phyloP scores from a whole-genome alignment of 2,797 vertebrate species.

The Kryptopterus vitreolus region DNA sequence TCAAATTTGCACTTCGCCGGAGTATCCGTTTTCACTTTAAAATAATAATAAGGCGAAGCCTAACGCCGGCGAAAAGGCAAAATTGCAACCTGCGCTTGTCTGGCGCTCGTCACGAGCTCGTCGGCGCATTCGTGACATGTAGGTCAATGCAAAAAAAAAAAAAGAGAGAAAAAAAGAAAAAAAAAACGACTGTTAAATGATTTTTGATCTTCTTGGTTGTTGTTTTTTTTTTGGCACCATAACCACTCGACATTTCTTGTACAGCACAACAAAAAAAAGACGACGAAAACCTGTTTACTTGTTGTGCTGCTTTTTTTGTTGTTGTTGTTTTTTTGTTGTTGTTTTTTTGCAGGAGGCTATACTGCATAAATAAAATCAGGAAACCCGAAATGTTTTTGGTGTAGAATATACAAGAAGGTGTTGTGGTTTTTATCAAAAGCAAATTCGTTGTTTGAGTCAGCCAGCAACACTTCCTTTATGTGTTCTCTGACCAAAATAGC shows the following conservation, averaged over 20 bases:
- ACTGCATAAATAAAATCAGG: slow-evolving; percentile 75
- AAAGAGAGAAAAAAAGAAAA: slow-evolving; percentile 36
- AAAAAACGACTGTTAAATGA: slow-evolving; percentile 44
- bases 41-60: slow-evolving; percentile 85
- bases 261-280: not conserved
- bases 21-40: slow-evolving; percentile 86
- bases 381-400: slow-evolving; percentile 76
- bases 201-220: slow-evolving; percentile 38
- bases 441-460: slow-evolving; percentile 83
- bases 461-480: slow-evolving; percentile 78
- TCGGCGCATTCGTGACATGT: slow-evolving; percentile 50
- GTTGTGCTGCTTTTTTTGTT: too few relatives aligned
- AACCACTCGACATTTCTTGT: slow-evolving; percentile 30
- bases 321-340: slow-evolving; percentile 56
- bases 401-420: slow-evolving; percentile 80
- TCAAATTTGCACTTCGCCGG: slow-evolving; percentile 87
- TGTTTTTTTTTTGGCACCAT: slow-evolving; percentile 15
- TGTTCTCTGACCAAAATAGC: slow-evolving; percentile 76
- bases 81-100: slow-evolving; percentile 69
- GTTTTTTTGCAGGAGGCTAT: slow-evolving; percentile 65
- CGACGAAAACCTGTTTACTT: slow-evolving; percentile 69
- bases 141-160: slow-evolving; percentile 41
- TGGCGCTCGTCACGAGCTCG: slow-evolving; percentile 59
- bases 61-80: slow-evolving; percentile 79
- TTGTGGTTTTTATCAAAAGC: slow-evolving; percentile 83